These are phyloP conservation scores for Microcebus murinus DNA, from an alignment of 2,113 vertebrate genomes.

Conservation along the genomic window DNA sequence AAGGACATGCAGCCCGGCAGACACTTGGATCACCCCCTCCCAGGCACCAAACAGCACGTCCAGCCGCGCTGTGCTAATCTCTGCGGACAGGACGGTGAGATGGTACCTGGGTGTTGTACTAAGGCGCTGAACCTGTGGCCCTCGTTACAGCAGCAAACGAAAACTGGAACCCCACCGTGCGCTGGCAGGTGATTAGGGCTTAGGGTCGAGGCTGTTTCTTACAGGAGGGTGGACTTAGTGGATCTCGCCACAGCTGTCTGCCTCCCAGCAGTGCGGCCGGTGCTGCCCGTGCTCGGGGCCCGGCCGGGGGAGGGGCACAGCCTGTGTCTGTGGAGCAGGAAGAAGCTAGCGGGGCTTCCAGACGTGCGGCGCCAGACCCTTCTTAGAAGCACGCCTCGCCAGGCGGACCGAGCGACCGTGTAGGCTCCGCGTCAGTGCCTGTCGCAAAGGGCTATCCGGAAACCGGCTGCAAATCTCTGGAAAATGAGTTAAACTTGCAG, in stretches of 20 bases:
- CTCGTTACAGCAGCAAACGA: neutral
- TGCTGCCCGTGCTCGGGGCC: accelerated
- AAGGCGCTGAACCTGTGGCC: accelerated
- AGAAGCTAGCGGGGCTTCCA: neutral
- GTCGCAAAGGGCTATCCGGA: neutral
- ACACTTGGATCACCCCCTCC: neutral
- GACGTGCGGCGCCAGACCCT: neutral
- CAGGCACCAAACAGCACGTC: neutral
- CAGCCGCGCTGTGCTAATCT: accelerated
- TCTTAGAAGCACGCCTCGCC: neutral
- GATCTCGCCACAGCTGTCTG: neutral
- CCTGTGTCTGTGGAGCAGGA: neutral
- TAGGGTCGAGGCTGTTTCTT: accelerated
- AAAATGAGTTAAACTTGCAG: neutral
- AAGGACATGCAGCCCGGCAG: neutral
- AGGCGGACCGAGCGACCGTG: neutral
- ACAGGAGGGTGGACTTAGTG: accelerated
- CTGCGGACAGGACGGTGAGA: accelerated
- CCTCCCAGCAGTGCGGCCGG: neutral
- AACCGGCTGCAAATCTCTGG: neutral
- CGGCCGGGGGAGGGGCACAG: neutral
- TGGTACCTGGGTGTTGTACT: accelerated
- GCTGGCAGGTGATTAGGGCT: neutral
- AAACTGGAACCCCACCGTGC: accelerated
- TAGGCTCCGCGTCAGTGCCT: neutral